These are phyloP conservation scores for Heliconius aoede DNA, from an alignment of 2,888 invertebrate species.

Conservation along the genomic window DNA sequence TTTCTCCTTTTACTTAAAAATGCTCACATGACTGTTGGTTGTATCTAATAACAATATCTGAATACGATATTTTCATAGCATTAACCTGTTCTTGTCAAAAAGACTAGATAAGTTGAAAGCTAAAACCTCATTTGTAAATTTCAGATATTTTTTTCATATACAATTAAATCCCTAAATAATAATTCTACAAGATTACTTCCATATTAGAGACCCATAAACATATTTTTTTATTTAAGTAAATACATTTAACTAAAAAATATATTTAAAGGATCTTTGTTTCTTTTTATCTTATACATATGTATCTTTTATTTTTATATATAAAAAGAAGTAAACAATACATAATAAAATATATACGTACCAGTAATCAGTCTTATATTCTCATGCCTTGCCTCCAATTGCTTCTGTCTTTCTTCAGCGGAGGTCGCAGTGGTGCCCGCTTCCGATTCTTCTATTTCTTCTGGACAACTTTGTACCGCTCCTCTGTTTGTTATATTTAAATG, in stretches of 20 bases:
- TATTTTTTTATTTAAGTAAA: too few relatives aligned
- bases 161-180: too few relatives aligned
- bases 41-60: too few relatives aligned
- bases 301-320: too few relatives aligned
- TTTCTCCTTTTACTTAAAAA: too few relatives aligned
- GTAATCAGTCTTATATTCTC: slow-evolving; percentile 91
- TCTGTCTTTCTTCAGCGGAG: slow-evolving; percentile 90
- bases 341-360: slow-evolving; percentile 73
- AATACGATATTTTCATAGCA: neutral
- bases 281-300: too few relatives aligned
- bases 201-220: too few relatives aligned
- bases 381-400: slow-evolving; percentile 89
- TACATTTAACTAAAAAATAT: too few relatives aligned
- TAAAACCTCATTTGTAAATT: neutral
- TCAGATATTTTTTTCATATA: too few relatives aligned
- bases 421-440: slow-evolving; percentile 82
- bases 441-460: slow-evolving; percentile 90
- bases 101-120: neutral
- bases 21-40: too few relatives aligned
- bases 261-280: too few relatives aligned
- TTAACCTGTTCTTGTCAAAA: neutral
- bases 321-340: neutral
- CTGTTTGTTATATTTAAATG: slow-evolving; percentile 65
- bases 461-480: slow-evolving; percentile 92
- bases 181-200: too few relatives aligned